Base-by-base conservation (phyloP, 2,113 vertebrate species). In the Protobothrops mucrosquamatus region DNA sequence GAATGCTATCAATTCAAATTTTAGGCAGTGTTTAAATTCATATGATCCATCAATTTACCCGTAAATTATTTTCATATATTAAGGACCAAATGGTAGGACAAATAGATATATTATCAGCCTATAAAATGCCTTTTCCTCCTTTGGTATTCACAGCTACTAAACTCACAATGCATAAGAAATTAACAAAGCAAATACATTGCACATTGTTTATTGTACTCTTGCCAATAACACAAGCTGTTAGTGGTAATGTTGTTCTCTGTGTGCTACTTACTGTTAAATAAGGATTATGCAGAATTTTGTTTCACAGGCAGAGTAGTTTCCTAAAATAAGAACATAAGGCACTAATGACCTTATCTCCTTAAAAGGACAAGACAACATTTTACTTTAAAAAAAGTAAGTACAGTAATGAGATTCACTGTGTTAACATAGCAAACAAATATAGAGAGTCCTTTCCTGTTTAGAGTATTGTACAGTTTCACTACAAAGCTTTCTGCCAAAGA, bases 161-260 rank as follows among this genome's bases (percentile, higher is more conserved):
- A 85, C 1, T 34, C 91, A 91, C 52, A 3, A 51, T 61, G 0
- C 0, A 0, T 85, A 48, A 57, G 6, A 93, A 22, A 10, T 90
- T 92, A 94, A 39, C 69, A 39, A 91, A 74, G 90, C 64, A 91
- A 93, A 90, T 46, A 85, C 92, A 90, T 95, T 94, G 29, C 91
- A 59, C 81, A 52, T 48, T 69, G 39, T 29, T 92, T 89, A 81
- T n/a, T 94, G 87, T 23, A 93, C 0, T 0, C 22, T 24, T 90
- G 59, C 39, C 89, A 94, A n/a, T 89, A 56, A 9, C 43, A 94
- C 93, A 91, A 87, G 11, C 52, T 94, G 92, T 92, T 93, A 92
- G 10, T 52, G 56, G 51, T 94, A 92, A 95, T 91, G 22, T 1
- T 15, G 18, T 94, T 95, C 90, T 95, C 92, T 91, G 48, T 0